A percentile compares a stretch with the other conserved stretches of the same genome.
Evolutionary conservation across 1,140 invertebrate species (phyloP).

Genomic region (Bombus terrestris): DNA sequence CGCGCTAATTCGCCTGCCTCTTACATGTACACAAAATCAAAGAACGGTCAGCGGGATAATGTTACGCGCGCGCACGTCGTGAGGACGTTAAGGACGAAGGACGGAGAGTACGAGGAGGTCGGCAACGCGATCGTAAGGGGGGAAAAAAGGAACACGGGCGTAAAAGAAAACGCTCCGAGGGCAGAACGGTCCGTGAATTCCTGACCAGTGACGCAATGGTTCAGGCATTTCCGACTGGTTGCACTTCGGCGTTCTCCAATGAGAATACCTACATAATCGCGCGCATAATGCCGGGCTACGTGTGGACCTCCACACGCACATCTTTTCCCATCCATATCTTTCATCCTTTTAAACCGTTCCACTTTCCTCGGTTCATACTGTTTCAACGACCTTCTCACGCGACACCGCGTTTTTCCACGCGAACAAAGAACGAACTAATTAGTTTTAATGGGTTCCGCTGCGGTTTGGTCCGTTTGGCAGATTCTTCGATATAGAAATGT

Average conservation of each 20-base stretch:
- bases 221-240: conserved; percentile 80
- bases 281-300: conserved; percentile 50
- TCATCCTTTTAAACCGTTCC: not conserved
- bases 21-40: not conserved
- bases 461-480: not conserved
- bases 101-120: not conserved
- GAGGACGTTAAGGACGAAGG: conserved; percentile 30
- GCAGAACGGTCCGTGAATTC: conserved; percentile 76
- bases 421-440: not conserved
- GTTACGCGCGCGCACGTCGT: not conserved
- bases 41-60: not conserved
- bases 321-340: not conserved
- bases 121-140: not conserved
- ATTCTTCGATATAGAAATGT: not conserved
- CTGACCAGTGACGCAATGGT: conserved; percentile 77
- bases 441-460: not conserved
- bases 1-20: not conserved
- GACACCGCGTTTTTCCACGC: not conserved
- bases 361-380: not conserved
- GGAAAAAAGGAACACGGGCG: conserved; percentile 34
- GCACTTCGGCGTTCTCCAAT: conserved; percentile 66
- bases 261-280: conserved; percentile 67
- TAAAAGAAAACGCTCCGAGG: conserved; percentile 62
- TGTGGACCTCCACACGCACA: not conserved
- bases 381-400: not conserved